Percentiles rank a stretch among this genome's conserved stretches.
Conservation (phyloP, 2,113 vertebrate species). For the Rhipidura dahli region DNA sequence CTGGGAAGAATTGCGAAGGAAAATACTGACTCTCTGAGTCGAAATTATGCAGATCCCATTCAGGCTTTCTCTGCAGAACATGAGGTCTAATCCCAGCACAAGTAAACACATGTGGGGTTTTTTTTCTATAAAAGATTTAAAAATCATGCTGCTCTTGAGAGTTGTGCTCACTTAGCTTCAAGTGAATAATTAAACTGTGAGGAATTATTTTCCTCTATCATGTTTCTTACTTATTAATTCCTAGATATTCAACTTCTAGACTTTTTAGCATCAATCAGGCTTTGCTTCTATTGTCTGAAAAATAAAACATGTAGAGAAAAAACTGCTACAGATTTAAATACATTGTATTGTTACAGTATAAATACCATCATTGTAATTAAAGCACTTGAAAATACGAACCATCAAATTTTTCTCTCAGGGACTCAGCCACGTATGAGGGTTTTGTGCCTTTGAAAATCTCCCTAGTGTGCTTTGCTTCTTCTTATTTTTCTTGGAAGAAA, state of each 20-base stretch:
- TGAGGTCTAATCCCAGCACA: not conserved
- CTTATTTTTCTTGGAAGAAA: not conserved
- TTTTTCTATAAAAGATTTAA: not conserved
- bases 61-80: not conserved
- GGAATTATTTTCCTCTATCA: not conserved
- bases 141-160: slow-evolving; percentile 1
- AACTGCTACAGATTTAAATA: not conserved
- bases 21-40: not conserved
- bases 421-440: not conserved
- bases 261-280: not conserved
- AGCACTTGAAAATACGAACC: not conserved
- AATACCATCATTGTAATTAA: not conserved
- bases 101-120: not conserved
- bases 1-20: not conserved
- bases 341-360: not conserved
- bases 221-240: slow-evolving; percentile 1
- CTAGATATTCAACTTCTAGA: not conserved
- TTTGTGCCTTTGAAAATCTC: not conserved
- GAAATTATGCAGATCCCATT: not conserved
- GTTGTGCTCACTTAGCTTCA: slow-evolving; percentile 10
- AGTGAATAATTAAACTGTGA: slow-evolving; percentile 20
- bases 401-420: not conserved
- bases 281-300: not conserved
- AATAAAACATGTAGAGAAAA: not conserved
- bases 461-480: not conserved